Base-by-base conservation (phyloP, 2,888 invertebrate genomes). In the Meloe dianella region DNA sequence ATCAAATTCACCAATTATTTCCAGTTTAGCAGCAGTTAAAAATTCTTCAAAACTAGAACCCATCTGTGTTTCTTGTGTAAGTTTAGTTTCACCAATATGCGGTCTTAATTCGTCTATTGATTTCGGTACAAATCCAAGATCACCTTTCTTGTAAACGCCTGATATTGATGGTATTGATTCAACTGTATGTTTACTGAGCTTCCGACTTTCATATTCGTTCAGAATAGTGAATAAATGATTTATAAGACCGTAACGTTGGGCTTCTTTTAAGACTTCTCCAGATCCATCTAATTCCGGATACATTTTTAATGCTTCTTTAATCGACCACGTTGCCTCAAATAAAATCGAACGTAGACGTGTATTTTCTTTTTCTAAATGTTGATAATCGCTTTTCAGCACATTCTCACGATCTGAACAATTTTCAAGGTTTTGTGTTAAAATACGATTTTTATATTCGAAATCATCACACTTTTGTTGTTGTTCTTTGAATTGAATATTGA, bases 41-140 rank as follows among this genome's bases (percentile, higher is more conserved):
- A 78, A 67, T 38, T 78, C 76, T 57, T 79, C 75, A 54, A 77
- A 72, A 58, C 77, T 79, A 2, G 63, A 57, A 0, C 76, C 77
- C 6, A 74, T 63, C 63, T 78, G 77, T 0, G 73, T 65, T 32
- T 74, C 76, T 7, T n/a, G 24, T 54, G 54, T 54, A 27, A 8
- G 6, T 54, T 27, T 12, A 10, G 5, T 12, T 54, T 27, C 24
- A 6, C 14, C 27, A 7, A 24, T 27, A 8, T 4, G 4, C 7
- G 54, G 54, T 7, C 54, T 10, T n/a, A 27, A 54, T 27, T 54
- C 54, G 14, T 54, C 54, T 0, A 81, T 77, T 8, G 82, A 80
- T 75, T 88, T 88, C 0, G 90, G 90, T 69, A 90, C 84, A 71
- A 91, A 90, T 9, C 91, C 91, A 66, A 91, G 86, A 79, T 90